A percentile compares a stretch with the other conserved stretches of the same genome.
These are phyloP conservation scores for Drosophila testacea DNA, from an alignment of 2,888 invertebrate species.

Conservation along the genomic window DNA sequence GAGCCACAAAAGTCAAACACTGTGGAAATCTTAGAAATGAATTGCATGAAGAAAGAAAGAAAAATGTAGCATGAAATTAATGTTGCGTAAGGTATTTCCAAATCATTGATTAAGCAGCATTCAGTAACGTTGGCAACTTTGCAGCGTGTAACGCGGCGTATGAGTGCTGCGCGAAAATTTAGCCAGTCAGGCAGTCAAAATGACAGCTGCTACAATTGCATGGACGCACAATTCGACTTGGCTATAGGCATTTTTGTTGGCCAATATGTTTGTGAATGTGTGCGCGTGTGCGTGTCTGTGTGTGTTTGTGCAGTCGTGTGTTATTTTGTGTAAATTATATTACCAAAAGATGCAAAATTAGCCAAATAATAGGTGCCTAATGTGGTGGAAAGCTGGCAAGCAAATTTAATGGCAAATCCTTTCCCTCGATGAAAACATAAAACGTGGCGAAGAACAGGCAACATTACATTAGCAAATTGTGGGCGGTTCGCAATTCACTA, in stretches of 20 bases:
- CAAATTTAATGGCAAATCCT: constrained; percentile 75
- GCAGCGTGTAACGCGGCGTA: constrained; percentile 58
- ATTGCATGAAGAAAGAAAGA: constrained; percentile 12
- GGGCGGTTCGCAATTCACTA: constrained; percentile 33
- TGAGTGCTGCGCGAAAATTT: constrained; percentile 70
- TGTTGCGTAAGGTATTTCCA: constrained; percentile 77
- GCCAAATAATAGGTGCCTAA: constrained; percentile 79
- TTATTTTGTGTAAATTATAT: constrained; percentile 80
- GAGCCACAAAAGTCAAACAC: neutral
- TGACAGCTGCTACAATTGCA: constrained; percentile 65
- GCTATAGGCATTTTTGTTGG: constrained; percentile 13
- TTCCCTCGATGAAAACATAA: constrained; percentile 72
- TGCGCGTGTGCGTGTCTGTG: constrained; percentile 10
- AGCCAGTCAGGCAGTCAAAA: constrained; percentile 25
- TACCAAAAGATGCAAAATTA: constrained; percentile 79
- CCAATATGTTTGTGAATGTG: constrained; percentile 1
- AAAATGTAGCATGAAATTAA: constrained; percentile 64
- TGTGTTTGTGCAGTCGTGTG: constrained; percentile 73
- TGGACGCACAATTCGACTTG: constrained; percentile 13
- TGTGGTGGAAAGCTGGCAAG: constrained; percentile 69
- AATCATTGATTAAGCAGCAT: constrained; percentile 74
- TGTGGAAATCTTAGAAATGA: constrained; percentile 1
- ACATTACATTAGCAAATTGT: constrained; percentile 15
- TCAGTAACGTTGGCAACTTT: constrained; percentile 21
- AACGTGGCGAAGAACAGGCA: constrained; percentile 45